Percentiles rank a stretch among this genome's conserved stretches.
These are phyloP conservation scores for Rhopalosiphum padi DNA, from an alignment of 1,140 invertebrate species.

Conservation along the genomic window DNA sequence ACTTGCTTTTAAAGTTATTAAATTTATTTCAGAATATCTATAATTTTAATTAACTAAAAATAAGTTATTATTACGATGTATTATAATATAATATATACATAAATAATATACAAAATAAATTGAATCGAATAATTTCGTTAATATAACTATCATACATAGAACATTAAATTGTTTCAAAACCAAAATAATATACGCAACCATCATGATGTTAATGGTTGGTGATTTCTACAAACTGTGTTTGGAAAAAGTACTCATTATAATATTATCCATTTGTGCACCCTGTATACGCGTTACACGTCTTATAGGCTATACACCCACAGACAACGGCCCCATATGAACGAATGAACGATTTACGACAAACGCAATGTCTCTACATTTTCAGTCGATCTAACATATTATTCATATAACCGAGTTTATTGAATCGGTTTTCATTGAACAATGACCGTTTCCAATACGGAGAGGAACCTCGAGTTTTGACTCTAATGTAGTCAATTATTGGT, in stretches of 20 bases:
- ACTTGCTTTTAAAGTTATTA: no score
- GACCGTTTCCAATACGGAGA: conserved; percentile 41
- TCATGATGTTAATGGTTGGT: background rate
- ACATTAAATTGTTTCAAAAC: background rate
- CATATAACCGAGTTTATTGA: conserved; percentile 47
- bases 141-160: background rate
- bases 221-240: background rate
- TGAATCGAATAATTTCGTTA: background rate
- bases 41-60: background rate
- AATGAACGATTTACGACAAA: conserved; percentile 23
- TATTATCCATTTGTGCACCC: background rate
- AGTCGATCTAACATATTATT: conserved; percentile 21
- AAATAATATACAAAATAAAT: background rate
- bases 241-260: background rate
- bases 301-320: conserved; percentile 24
- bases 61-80: background rate
- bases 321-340: background rate
- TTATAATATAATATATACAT: background rate
- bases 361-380: conserved; percentile 19
- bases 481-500: conserved; percentile 55
- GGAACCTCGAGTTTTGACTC: conserved; percentile 43
- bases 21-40: background rate
- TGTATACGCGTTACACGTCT: background rate
- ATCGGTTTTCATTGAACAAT: conserved; percentile 44
- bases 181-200: background rate